Base-by-base conservation (phyloP, 2,888 invertebrate genomes). In the Ametastegia equiseti region DNA sequence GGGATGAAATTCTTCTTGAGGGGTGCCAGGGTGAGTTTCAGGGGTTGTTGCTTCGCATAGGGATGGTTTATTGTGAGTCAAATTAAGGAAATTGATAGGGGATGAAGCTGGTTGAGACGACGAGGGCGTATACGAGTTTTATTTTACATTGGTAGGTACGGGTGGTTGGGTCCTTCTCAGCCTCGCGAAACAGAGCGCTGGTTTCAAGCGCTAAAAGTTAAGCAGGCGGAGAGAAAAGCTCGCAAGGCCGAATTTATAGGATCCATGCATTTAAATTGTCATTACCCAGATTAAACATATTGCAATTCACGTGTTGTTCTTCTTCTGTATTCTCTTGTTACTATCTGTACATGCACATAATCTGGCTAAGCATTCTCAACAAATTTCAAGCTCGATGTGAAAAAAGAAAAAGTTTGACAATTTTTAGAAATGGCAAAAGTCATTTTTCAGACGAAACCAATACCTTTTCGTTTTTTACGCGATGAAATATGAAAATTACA, bases 21-120 rank as follows among this genome's bases (percentile, higher is more conserved):
- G 78, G 78, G 78, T 63, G 27, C 78, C 45, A 63, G 60, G 60
- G 11, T 19, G 42, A 60, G 63, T 78, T 39, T 78, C 15, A 45
- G 78, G 78, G 78, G 57, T 6, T 60, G 78, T 60, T 78, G 78
- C 78, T 78, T 78, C 63, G 78, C 78, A 78, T 78, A 63, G 78
- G 78, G 78, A 78, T 78, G 78, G 78, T 78, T 78, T 78, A 78
- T 78, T 78, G 78, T 78, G 78, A 78, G 78, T 63, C 78, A 78
- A 78, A 78, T 78, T 78, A 78, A 78, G 78, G 78, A 60, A 78
- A 78, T 78, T 78, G 78, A 78, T 78, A 78, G 78, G 78, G 78
- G 78, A 78, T 78, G 78, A 78, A 63, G 60, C 78, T 63, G 78
- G 78, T 78, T 78, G 60, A 78, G 78, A 78, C 78, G 71, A 71